A percentile compares a stretch with the other conserved stretches of the same genome.
Evolutionary conservation across 1,140 invertebrate species (phyloP).

Genomic region (Bombus breviceps): DNA sequence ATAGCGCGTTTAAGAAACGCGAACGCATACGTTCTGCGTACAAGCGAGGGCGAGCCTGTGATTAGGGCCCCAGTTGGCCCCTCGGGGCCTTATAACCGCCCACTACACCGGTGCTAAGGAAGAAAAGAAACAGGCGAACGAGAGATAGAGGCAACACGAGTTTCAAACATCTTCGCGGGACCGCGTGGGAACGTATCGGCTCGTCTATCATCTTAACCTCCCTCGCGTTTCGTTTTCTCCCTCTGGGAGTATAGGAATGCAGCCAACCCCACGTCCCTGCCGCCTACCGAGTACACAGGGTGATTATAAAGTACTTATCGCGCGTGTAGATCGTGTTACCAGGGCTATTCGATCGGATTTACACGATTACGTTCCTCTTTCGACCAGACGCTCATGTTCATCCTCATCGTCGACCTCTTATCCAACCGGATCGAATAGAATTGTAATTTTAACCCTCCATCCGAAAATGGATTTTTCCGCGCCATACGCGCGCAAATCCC

Average conservation of each 20-base stretch:
- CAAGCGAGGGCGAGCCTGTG: constrained; percentile 74
- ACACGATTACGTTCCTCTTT: background rate
- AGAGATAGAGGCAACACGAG: constrained; percentile 44
- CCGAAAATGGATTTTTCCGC: background rate
- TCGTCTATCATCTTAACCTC: constrained; percentile 78
- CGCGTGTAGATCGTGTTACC: constrained; percentile 41
- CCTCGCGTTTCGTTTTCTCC: constrained; percentile 46
- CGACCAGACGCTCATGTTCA: background rate
- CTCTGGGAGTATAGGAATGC: constrained; percentile 36
- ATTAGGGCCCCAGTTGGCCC: constrained; percentile 76
- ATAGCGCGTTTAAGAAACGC: constrained; percentile 59
- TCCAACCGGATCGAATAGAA: constrained; percentile 28
- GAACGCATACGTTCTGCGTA: constrained; percentile 65
- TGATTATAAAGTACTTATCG: constrained; percentile 54
- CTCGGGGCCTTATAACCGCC: constrained; percentile 77
- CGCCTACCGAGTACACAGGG: constrained; percentile 10
- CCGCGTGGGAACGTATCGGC: constrained; percentile 80
- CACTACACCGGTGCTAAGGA: constrained; percentile 71
- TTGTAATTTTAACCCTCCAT: constrained; percentile 24
- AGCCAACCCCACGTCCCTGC: background rate
- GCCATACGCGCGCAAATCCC: background rate
- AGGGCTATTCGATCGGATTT: constrained; percentile 42
- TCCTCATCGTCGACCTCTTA: constrained; percentile 10
- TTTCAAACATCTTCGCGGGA: constrained; percentile 56
- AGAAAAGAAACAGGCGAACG: constrained; percentile 32